Evolutionary conservation across 2,888 invertebrate genomes (phyloP), one percentile per base, ranked within the genome.

Genomic region (Nomada flava): DNA sequence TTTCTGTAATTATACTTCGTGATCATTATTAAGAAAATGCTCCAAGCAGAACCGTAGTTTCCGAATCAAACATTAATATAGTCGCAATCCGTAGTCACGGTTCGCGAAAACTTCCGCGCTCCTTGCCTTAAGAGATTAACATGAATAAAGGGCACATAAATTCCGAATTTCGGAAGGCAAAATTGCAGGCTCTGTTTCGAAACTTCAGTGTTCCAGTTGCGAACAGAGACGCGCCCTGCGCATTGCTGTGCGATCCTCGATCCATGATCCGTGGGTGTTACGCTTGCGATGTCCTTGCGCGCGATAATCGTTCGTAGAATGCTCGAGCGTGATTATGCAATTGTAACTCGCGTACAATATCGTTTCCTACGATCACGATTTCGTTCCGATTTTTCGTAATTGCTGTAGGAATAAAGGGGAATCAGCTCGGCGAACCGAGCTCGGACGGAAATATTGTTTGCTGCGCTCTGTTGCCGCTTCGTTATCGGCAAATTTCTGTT

Each of bases 301-400:
- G 74, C 83, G 85, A 80, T 85, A 87, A 87, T 88, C 85, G 83
- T 52, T 26, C 68, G 83, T 84, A 85, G 85, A 88, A 86, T 76
- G 79, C 69, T 79, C 82, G 47, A 42, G 47, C 65, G 57, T 72
- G 76, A 83, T 88, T 86, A 84, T 76, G 85, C 84, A 86, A 85
- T 77, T 63, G 72, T 50, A 69, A 55, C 59, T 64, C 52, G 59
- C 20, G 57, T 7, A 42, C 47, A n/a, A 18, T 50, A 55, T 62
- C 63, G 50, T 59, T 69, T 52, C 50, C 60, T 52, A 23, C 52
- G 44, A 60, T 64, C 68, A 26, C 60, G 62, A 78, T 75, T 55
- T 44, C 26, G 42, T 20, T 57, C 55, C 42, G 50, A 36, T 36
- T 57, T 13, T 60, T 23, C 59, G 59, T 10, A 23, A 13, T 36